Conservation (phyloP, 1,140 invertebrate genomes). For the Grapholita molesta region DNA sequence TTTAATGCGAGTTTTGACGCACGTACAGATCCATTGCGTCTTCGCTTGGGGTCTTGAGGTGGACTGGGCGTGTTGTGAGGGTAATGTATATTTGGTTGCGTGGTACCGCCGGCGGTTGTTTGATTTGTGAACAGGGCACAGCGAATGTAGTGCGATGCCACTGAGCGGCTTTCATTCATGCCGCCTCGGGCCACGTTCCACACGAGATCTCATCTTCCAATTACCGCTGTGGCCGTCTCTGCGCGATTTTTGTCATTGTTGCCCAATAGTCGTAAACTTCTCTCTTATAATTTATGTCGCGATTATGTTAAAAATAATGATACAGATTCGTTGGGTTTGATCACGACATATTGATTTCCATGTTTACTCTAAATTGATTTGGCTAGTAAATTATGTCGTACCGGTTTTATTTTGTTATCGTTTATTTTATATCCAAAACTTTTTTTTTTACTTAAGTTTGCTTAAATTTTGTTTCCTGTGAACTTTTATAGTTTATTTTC, state of each 20-base stretch:
- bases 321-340: constrained; percentile 8
- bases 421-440: not conserved
- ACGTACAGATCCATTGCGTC: constrained; percentile 35
- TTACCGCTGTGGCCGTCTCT: constrained; percentile 60
- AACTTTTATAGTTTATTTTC: constrained; percentile 8
- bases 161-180: constrained; percentile 74
- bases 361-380: constrained; percentile 10
- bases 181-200: constrained; percentile 68
- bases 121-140: constrained; percentile 23
- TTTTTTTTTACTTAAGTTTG: not conserved
- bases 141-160: constrained; percentile 53
- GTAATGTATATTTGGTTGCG: constrained; percentile 23
- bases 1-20: constrained; percentile 15
- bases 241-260: constrained; percentile 67
- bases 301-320: constrained; percentile 25
- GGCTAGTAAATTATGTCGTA: not conserved
- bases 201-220: constrained; percentile 74
- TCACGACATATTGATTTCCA: constrained; percentile 8
- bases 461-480: not conserved
- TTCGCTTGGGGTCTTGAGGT: not conserved
- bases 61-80: not conserved
- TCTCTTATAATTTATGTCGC: constrained; percentile 20
- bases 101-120: constrained; percentile 20
- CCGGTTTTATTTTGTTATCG: not conserved
- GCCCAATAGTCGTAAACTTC: constrained; percentile 52